Conservation (phyloP, 2,113 vertebrate genomes). For the Phylloscopus trochilus region DNA sequence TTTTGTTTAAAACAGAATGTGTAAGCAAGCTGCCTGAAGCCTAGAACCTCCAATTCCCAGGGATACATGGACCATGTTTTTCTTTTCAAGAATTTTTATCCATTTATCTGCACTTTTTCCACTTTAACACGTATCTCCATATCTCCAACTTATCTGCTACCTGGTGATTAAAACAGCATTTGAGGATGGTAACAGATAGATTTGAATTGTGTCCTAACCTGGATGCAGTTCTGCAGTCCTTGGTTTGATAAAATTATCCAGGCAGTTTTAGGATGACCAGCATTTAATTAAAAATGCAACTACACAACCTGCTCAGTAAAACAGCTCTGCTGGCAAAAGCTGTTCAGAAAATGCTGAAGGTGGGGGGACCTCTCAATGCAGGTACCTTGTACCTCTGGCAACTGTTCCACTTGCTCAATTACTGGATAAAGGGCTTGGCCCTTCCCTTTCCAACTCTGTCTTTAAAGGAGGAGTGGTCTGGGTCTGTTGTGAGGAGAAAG, state of each 20-base stretch:
- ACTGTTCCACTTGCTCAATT: background rate
- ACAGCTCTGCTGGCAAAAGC: background rate
- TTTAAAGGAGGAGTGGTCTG: background rate
- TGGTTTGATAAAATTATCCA: background rate
- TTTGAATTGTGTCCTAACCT: background rate
- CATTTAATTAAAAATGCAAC: background rate
- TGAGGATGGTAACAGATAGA: background rate
- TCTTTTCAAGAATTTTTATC: background rate
- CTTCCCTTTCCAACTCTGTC: background rate
- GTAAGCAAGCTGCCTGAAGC: background rate
- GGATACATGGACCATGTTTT: background rate
- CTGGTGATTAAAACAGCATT: background rate
- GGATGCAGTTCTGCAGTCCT: background rate
- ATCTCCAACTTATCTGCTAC: background rate
- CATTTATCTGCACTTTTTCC: background rate
- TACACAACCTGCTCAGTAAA: background rate
- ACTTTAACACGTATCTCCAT: background rate
- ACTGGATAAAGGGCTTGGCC: background rate
- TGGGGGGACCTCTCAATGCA: background rate
- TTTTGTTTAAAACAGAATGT: background rate
- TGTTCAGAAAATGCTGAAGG: background rate
- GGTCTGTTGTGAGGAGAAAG: background rate
- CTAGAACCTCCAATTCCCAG: background rate
- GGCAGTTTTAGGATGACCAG: background rate
- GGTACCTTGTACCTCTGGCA: background rate